Evolutionary conservation across 2,113 vertebrate genomes (phyloP).

Genomic region (Leucoraja erinaceus): DNA sequence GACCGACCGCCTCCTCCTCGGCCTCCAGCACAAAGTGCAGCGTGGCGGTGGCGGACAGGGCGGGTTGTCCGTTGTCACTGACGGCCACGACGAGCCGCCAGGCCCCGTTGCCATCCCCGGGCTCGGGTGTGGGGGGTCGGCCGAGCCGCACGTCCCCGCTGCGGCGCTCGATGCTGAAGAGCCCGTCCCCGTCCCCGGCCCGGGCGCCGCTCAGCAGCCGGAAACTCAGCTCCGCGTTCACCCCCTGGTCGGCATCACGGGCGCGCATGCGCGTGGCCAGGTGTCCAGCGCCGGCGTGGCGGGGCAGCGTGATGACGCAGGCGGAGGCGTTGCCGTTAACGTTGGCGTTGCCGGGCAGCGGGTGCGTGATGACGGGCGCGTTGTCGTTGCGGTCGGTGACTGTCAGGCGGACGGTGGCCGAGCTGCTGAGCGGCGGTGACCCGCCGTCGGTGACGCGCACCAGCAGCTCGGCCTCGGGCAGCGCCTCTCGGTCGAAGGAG

Average conservation of each 20-base stretch:
- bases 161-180: constrained; percentile 50
- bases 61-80: constrained; percentile 50
- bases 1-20: constrained; percentile 43
- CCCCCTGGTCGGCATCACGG: constrained; percentile 51
- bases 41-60: constrained; percentile 44
- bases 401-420: constrained; percentile 71
- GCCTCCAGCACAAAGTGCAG: constrained; percentile 51
- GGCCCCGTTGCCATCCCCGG: constrained; percentile 40
- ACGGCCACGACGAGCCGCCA: constrained; percentile 50
- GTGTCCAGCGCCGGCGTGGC: constrained; percentile 70
- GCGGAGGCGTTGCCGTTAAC: constrained; percentile 79
- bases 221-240: constrained; percentile 49
- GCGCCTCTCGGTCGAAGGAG: constrained; percentile 84
- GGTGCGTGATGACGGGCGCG: constrained; percentile 71
- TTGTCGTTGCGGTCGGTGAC: constrained; percentile 93
- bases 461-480: constrained; percentile 74
- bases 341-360: constrained; percentile 64
- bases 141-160: constrained; percentile 53
- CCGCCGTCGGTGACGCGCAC: constrained; percentile 83
- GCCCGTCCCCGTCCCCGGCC: constrained; percentile 37
- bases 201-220: constrained; percentile 51
- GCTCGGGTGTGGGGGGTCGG: constrained; percentile 39
- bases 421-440: constrained; percentile 81
- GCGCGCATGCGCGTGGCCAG: constrained; percentile 62
- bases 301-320: constrained; percentile 73